phyloP scores from a whole-genome alignment of 2,113 vertebrate species.

The Pangasianodon hypophthalmus region DNA sequence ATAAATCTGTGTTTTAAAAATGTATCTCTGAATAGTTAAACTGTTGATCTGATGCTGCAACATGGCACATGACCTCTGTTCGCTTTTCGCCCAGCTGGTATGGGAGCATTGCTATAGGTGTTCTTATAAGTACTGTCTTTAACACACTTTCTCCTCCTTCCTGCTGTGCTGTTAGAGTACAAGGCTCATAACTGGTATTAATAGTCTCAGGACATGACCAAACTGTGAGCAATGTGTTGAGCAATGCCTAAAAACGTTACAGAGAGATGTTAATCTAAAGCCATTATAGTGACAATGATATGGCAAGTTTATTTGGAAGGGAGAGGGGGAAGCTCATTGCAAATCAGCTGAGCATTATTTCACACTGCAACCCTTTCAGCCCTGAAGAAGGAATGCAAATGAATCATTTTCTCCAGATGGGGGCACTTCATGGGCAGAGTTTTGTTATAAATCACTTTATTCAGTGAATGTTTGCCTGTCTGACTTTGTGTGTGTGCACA shows the following conservation, averaged over 20 bases:
- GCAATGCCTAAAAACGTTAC: slow-evolving; percentile 32
- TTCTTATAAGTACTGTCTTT: neutral
- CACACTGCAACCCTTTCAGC: neutral
- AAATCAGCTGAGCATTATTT: slow-evolving; percentile 44
- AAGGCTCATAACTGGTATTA: neutral
- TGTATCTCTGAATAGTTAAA: neutral
- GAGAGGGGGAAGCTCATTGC: neutral
- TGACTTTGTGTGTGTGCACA: slow-evolving; percentile 14
- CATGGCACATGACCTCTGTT: neutral
- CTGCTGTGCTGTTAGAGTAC: neutral
- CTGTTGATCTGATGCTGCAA: neutral
- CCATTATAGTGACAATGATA: slow-evolving; percentile 29
- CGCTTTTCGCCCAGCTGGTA: neutral
- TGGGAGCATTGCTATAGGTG: neutral
- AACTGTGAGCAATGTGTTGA: slow-evolving; percentile 20
- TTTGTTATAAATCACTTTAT: slow-evolving; percentile 26
- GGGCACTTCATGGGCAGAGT: slow-evolving; percentile 50
- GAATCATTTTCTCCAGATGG: slow-evolving; percentile 69
- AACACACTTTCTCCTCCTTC: neutral
- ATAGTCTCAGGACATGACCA: slow-evolving; percentile 50
- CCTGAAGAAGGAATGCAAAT: slow-evolving; percentile 38
- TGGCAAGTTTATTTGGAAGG: slow-evolving; percentile 41
- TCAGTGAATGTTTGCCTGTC: neutral
- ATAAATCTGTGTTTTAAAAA: neutral
- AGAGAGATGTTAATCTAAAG: slow-evolving; percentile 44